These are phyloP conservation scores for Phenganax subtilis DNA, from an alignment of 92 coral and sea anemone species.

Conservation along the genomic window DNA sequence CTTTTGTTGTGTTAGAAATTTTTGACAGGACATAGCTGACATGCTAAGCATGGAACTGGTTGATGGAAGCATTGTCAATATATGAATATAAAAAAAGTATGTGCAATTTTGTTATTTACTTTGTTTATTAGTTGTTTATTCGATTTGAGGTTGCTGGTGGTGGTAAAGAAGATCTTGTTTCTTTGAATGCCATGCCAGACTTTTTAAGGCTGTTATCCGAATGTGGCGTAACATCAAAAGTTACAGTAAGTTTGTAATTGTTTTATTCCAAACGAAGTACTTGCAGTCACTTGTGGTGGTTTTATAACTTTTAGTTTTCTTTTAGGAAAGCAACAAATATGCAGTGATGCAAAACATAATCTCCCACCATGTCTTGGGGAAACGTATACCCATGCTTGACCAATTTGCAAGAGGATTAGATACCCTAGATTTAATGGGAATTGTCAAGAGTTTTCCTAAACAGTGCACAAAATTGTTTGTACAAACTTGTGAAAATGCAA, in stretches of 20 bases:
- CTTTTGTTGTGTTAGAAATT: neutral
- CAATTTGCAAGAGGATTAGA: neutral
- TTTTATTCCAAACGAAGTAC: too few relatives aligned
- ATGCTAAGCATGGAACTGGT: neutral
- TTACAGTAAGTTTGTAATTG: neutral
- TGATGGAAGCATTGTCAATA: neutral
- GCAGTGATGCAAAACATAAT: neutral
- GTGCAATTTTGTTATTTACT: neutral
- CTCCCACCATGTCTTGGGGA: conserved; percentile 7
- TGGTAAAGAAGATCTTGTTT: neutral
- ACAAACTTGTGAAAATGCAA: neutral
- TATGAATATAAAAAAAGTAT: neutral
- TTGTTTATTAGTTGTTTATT: neutral
- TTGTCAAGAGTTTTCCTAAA: neutral
- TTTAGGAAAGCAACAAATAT: conserved; percentile 6
- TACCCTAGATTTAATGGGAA: neutral
- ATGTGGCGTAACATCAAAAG: conserved; percentile 25
- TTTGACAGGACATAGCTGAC: neutral
- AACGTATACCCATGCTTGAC: neutral
- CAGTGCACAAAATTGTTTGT: neutral
- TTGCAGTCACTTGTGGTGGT: neutral
- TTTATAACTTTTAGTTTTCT: neutral
- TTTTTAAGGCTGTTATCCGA: conserved; percentile 15
- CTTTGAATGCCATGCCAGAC: neutral
- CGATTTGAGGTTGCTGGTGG: neutral